These are phyloP conservation scores for Acholoe squamosa DNA, from an alignment of 2,888 invertebrate genomes.

Conservation along the genomic window DNA sequence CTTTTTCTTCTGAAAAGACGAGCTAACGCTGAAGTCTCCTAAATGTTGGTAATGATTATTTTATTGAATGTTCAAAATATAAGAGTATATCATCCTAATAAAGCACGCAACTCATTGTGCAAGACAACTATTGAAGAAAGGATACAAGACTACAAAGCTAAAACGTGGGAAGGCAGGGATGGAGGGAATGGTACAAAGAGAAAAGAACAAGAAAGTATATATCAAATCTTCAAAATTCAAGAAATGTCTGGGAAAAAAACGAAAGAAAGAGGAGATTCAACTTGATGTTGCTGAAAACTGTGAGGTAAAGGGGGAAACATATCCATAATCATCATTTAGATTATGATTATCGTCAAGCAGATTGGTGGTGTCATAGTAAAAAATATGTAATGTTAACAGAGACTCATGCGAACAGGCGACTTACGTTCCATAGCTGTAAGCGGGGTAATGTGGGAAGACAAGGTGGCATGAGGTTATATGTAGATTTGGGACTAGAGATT, in stretches of 20 bases:
- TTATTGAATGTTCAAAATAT: background rate
- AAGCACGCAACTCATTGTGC: no score
- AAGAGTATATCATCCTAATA: background rate
- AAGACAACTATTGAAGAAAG: background rate
- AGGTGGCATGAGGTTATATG: background rate
- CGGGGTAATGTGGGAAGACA: conserved; percentile 33
- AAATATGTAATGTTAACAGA: background rate
- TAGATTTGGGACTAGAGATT: no score
- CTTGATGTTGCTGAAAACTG: no score
- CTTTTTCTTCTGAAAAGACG: no score
- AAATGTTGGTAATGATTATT: background rate
- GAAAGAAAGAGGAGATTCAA: no score
- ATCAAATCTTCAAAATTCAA: background rate
- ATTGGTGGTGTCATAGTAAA: background rate
- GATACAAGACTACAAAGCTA: background rate
- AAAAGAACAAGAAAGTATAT: background rate
- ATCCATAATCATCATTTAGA: no score
- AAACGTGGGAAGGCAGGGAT: background rate
- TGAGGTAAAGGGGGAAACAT: no score
- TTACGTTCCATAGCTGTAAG: conserved; percentile 57
- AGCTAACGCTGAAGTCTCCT: background rate
- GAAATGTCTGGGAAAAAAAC: no score
- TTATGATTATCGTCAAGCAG: background rate
- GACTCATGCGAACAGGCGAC: conserved; percentile 5
- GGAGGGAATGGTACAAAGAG: background rate